phyloP scores from a whole-genome alignment of 92 coral and sea anemone species.

The Metridium senile region DNA sequence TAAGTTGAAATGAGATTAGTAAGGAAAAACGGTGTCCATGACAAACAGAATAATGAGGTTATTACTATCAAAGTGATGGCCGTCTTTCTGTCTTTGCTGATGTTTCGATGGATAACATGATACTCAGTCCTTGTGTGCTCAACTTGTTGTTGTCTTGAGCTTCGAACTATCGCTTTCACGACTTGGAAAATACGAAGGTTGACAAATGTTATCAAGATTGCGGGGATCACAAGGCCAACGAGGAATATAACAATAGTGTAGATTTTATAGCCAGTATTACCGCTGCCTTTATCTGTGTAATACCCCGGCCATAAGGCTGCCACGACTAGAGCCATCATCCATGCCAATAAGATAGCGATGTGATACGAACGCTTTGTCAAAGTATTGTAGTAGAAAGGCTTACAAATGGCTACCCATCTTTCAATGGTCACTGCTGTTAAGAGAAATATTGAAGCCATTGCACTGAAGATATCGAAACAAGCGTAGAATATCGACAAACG shows the following conservation, averaged over 20 bases:
- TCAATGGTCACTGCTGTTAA: conserved; percentile 85
- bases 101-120: conserved; percentile 35
- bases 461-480: conserved; percentile 88
- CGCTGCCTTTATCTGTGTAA: conserved; percentile 5
- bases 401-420: conserved; percentile 84
- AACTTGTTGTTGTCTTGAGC: conserved; percentile 31
- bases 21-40: conserved; percentile 86
- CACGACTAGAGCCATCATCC: conserved; percentile 68
- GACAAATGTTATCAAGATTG: conserved; percentile 52
- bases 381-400: conserved; percentile 79
- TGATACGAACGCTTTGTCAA: conserved; percentile 63
- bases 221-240: conserved; percentile 52
- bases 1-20: conserved; percentile 38
- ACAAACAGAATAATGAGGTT: conserved; percentile 74
- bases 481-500: conserved; percentile 43
- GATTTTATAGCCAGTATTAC: conserved; percentile 17
- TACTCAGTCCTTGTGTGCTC: conserved; percentile 8
- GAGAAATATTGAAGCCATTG: conserved; percentile 90
- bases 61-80: conserved; percentile 76
- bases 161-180: conserved; percentile 48
- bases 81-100: conserved; percentile 67
- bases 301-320: conserved; percentile 62
- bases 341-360: conserved; percentile 60
- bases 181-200: conserved; percentile 61
- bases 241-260: conserved; percentile 48